Evolutionary conservation across 2,888 invertebrate genomes (phyloP).

Genomic region (Cheilosia urbana): DNA sequence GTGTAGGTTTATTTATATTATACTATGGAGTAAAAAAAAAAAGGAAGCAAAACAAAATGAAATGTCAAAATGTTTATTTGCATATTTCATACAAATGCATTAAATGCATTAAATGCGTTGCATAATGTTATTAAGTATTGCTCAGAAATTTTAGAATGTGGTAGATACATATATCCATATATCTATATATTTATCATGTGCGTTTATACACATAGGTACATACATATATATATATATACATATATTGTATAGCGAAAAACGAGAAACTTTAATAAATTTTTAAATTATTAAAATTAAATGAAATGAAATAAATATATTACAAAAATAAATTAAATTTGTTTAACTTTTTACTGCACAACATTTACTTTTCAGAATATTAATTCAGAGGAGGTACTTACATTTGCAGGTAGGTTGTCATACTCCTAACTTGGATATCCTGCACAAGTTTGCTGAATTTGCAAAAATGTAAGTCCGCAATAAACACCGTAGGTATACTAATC

Average conservation of each 20-base stretch:
- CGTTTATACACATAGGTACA: constrained; percentile 71
- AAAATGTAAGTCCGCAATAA: too few relatives aligned
- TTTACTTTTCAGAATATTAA: too few relatives aligned
- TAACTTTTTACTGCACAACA: background rate
- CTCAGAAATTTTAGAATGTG: constrained; percentile 71
- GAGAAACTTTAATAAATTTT: constrained; percentile 73
- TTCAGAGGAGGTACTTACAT: too few relatives aligned
- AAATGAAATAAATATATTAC: constrained; percentile 69
- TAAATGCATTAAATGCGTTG: constrained; percentile 44
- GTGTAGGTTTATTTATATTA: constrained; percentile 2
- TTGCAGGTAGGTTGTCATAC: too few relatives aligned
- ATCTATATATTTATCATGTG: constrained; percentile 69
- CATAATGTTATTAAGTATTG: constrained; percentile 62
- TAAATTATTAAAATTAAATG: constrained; percentile 73
- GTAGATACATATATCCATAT: constrained; percentile 47
- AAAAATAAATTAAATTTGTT: constrained; percentile 11
- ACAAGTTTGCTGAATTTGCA: too few relatives aligned
- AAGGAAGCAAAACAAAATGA: constrained; percentile 7
- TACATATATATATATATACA: constrained; percentile 57
- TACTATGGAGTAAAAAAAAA: background rate
- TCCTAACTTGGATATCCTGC: too few relatives aligned
- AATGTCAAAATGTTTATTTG: constrained; percentile 43
- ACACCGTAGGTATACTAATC: too few relatives aligned
- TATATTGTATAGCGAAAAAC: constrained; percentile 49
- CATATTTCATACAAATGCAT: constrained; percentile 36